Conservation (phyloP, 2,797 vertebrate genomes). For the Buceros bicornis region DNA sequence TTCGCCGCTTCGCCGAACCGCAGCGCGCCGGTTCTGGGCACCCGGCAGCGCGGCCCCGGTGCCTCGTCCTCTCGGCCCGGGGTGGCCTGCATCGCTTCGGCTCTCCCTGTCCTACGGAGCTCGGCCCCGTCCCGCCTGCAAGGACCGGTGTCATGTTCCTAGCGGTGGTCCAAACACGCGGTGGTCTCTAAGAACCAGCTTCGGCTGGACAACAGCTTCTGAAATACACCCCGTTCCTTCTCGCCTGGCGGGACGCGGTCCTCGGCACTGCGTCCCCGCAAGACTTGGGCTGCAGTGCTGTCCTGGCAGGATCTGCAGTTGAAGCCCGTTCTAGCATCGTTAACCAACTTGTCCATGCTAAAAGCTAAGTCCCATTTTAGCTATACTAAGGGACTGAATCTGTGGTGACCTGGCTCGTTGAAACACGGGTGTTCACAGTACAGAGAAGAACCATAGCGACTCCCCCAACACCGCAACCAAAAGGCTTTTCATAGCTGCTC, state of each 20-base stretch:
- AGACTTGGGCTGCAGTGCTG: background rate
- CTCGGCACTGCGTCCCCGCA: background rate
- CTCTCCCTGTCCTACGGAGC: accelerated
- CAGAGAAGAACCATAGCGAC: accelerated
- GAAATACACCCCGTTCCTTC: accelerated
- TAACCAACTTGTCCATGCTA: accelerated
- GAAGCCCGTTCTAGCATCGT: accelerated
- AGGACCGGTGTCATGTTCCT: accelerated
- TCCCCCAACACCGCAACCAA: accelerated
- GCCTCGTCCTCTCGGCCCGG: background rate
- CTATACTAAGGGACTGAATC: background rate
- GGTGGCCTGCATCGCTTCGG: accelerated
- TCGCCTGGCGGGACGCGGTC: background rate
- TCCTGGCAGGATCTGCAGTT: background rate
- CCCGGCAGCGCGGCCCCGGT: background rate
- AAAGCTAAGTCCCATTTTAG: background rate
- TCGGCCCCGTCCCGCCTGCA: accelerated
- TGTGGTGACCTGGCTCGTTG: background rate
- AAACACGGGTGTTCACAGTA: background rate
- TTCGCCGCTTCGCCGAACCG: accelerated
- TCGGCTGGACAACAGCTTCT: background rate
- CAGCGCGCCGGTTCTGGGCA: background rate
- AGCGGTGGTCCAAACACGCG: too few relatives aligned
- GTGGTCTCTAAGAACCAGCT: too few relatives aligned
- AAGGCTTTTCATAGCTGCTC: background rate